phyloP scores from a whole-genome alignment of 92 coral and sea anemone species.

The Phenganax marumi region DNA sequence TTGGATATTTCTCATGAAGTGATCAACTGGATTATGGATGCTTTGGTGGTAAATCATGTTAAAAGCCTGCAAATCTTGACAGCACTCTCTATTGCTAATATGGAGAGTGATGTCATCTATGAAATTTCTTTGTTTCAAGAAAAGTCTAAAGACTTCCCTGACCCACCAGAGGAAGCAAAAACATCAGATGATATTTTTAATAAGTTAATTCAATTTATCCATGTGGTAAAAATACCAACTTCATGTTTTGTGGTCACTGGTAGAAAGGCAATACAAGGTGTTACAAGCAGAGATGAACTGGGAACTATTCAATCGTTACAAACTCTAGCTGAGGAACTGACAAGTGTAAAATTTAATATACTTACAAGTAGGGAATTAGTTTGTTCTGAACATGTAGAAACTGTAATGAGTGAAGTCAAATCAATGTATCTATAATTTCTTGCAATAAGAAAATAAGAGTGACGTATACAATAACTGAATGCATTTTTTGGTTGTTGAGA shows the following conservation, averaged over 20 bases:
- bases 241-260: slow-evolving; percentile 38
- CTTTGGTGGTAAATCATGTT: slow-evolving; percentile 2
- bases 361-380: slow-evolving; percentile 39
- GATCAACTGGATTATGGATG: neutral
- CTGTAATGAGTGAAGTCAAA: slow-evolving; percentile 3
- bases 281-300: slow-evolving; percentile 28
- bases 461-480: too few species aligned
- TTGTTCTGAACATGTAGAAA: slow-evolving; percentile 30
- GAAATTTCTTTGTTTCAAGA: slow-evolving; percentile 32
- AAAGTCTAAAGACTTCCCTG: slow-evolving; percentile 30
- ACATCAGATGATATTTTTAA: slow-evolving; percentile 41
- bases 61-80: slow-evolving; percentile 27
- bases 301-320: slow-evolving; percentile 35
- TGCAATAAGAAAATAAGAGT: neutral
- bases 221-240: slow-evolving; percentile 29
- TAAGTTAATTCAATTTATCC: slow-evolving; percentile 23
- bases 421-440: slow-evolving; percentile 25
- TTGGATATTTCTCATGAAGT: slow-evolving; percentile 4
- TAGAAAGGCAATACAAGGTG: slow-evolving; percentile 34
- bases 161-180: slow-evolving; percentile 24
- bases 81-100: slow-evolving; percentile 20
- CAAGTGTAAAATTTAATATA: slow-evolving; percentile 33
- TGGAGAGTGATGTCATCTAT: neutral
- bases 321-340: slow-evolving; percentile 37
- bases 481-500: too few species aligned